Evolutionary conservation across 1,140 invertebrate genomes (phyloP), one percentile per base, ranked within the genome.

Genomic region (Xylocopa sonorina): DNA sequence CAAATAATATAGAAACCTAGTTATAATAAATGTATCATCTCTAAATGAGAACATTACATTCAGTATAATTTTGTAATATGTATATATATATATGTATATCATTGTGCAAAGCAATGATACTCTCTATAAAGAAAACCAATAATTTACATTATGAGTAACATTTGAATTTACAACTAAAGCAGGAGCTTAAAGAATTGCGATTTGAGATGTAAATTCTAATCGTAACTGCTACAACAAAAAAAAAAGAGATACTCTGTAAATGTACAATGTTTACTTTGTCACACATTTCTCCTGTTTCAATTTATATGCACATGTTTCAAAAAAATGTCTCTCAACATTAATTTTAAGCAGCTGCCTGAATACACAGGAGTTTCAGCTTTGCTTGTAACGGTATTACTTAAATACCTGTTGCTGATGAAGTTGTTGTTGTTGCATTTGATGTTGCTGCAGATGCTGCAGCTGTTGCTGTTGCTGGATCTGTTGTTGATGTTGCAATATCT

Each of bases 401-500:
- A 88, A 88, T 88, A 88, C 87, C 87, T 93, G 92, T 83, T 91
- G 88, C 55, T 85, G 91, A 71, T 93, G 93, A 48, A 91, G 87
- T 57, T 92, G 92, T 80, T 93, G 92, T 51, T 92, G 91, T 83
- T 91, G 89, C 84, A 94, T 92, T 88, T 94, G 94, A 78, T 92
- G 92, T 75, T 91, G 90, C 63, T 92, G 92, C 48, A 93, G 86
- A 68, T 94, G 94, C 72, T 94, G 93, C 81, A 93, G 90, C 82
- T 94, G 94, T 83, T 95, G 93, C 76, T 93, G 93, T 73, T 94
- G 93, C 29, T 88, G 87, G 66, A 91, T 81, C 71, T 92, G 91
- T 27, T 93, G 90, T 64, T 94, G 93, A 78, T 94, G 92, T 53
- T 94, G 94, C 69, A 92, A 89, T 79, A 92, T 89, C 46, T 90